Evolutionary conservation across 2,113 vertebrate species (phyloP).

Genomic region (Lepidothrix coronata): DNA sequence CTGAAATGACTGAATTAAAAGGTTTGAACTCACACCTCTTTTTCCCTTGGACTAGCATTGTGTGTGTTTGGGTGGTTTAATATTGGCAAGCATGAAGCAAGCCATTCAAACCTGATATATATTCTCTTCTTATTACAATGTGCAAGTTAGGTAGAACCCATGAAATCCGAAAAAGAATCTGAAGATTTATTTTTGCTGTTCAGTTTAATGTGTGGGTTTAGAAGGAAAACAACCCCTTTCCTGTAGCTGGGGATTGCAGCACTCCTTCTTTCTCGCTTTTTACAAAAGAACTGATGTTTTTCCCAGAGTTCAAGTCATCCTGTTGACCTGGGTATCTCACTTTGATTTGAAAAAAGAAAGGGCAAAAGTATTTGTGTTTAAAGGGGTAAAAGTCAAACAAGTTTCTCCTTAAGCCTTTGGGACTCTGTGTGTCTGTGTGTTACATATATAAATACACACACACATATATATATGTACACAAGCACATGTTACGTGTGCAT

Average conservation of each 20-base stretch:
- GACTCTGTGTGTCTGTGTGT: background rate
- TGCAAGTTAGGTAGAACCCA: background rate
- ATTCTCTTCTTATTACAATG: background rate
- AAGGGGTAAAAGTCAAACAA: background rate
- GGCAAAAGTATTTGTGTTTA: background rate
- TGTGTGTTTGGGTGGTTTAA: background rate
- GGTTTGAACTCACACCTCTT: background rate
- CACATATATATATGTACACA: background rate
- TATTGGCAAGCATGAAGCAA: background rate
- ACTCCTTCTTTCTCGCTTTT: background rate
- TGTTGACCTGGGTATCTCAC: background rate
- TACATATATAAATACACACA: background rate
- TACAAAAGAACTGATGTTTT: background rate
- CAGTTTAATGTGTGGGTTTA: background rate
- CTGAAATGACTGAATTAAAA: background rate
- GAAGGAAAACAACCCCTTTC: background rate
- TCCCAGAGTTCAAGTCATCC: background rate
- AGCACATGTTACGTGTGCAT: background rate
- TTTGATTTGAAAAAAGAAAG: background rate
- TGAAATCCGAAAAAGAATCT: background rate
- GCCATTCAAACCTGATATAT: background rate
- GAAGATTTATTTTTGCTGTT: background rate
- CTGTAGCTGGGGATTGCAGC: rapidly evolving
- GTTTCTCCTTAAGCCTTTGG: background rate
- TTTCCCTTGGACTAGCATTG: background rate